Base-by-base conservation (phyloP, 2,113 vertebrate genomes). In the Scomber scombrus region DNA sequence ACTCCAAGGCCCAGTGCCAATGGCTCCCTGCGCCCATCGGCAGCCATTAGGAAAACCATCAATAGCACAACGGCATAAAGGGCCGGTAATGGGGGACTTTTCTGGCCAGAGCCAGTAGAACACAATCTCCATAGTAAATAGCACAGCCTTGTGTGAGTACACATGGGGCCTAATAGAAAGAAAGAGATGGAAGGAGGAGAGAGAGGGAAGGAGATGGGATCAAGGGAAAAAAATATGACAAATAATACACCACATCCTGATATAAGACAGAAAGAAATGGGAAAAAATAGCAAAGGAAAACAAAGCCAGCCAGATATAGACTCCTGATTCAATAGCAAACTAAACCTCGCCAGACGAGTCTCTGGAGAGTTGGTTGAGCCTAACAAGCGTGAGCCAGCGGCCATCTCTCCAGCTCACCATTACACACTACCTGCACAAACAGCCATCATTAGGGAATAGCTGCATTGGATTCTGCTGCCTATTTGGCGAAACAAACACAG, bases 1-100 rank as follows among this genome's bases (percentile, higher is more conserved):
- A 95, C 96, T 96, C 96, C 95, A 94, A 96, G 98, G 97, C 97
- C 95, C 95, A 85, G 96, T 97, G 98, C 97, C 98, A 99, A 96
- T 95, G 94, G 93, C 96, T 96, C 95, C 96, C 95, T 95, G 96
- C 95, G 93, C 96, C 96, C 96, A 98, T 99, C 97, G 95, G 93
- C 96, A 93, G 94, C 96, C 97, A 99, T 99, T 99, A 99, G 97
- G 95, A 96, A 97, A 97, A 95, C 96, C 97, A 99, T 99, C 98
- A 98, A 99, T 99, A 99, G 93, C 92, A 89, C 96, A 95, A 95
- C 95, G 89, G 96, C 96, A 96, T 96, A 97, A 97, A 97, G 95
- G 96, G 64, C 95, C 95, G 92, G 97, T 98, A 98, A 98, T 97
- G 96, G 96, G 95, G 95, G 95, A 81, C 96, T 95, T 95, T 97